These are phyloP conservation scores for Mythimna albipuncta DNA, from an alignment of 2,888 invertebrate genomes.

Conservation along the genomic window DNA sequence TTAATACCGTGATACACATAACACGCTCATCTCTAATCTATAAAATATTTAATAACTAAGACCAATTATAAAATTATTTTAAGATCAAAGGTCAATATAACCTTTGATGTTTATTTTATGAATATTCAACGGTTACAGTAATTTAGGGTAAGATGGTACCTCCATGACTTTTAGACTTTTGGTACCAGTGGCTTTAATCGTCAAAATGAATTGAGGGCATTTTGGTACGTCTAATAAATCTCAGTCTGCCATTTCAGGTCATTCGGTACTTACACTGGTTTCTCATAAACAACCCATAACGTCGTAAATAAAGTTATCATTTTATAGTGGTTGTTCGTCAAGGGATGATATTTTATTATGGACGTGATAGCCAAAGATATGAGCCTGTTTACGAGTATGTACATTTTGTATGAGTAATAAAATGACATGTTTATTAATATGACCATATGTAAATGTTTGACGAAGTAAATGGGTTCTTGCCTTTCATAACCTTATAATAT, in stretches of 20 bases:
- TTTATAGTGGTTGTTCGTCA: slow-evolving; percentile 50
- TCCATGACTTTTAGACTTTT: slow-evolving; percentile 14
- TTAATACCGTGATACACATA: slow-evolving; percentile 37
- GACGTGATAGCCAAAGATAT: slow-evolving; percentile 34
- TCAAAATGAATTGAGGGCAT: not conserved
- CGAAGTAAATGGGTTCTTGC: slow-evolving; percentile 25
- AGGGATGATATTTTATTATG: slow-evolving; percentile 56
- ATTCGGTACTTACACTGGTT: slow-evolving; percentile 35
- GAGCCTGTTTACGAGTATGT: slow-evolving; percentile 39
- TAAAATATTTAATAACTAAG: slow-evolving; percentile 37
- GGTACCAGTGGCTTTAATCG: not conserved
- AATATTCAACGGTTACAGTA: slow-evolving; percentile 48
- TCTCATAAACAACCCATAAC: slow-evolving; percentile 37
- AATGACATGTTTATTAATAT: slow-evolving; percentile 30
- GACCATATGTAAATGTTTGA: slow-evolving; percentile 32
- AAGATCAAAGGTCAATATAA: slow-evolving; percentile 44
- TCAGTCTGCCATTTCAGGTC: not conserved
- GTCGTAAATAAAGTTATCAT: slow-evolving; percentile 57
- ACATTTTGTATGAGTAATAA: slow-evolving; percentile 31
- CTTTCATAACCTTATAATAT: not conserved
- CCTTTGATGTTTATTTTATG: slow-evolving; percentile 43
- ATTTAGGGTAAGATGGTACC: slow-evolving; percentile 28
- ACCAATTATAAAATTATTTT: slow-evolving; percentile 53
- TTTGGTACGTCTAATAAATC: slow-evolving; percentile 8
- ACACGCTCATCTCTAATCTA: slow-evolving; percentile 31